Evolutionary conservation across 2,888 invertebrate genomes (phyloP).

Genomic region (Cephus spinipes): DNA sequence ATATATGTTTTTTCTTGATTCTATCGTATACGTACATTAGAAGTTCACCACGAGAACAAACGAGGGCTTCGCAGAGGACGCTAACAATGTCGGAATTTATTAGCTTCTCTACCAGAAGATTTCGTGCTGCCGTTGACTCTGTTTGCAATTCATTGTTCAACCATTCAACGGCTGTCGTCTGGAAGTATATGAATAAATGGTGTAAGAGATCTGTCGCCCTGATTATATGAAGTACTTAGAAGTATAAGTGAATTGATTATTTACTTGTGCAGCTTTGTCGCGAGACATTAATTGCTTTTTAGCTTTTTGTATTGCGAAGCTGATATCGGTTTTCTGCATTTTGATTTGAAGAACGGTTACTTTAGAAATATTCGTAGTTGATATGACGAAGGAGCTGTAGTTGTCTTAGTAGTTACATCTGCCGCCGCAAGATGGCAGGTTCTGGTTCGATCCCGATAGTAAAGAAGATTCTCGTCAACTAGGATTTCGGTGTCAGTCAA

Average conservation of each 20-base stretch:
- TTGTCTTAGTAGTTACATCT: background rate
- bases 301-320: background rate
- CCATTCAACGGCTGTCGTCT: conserved; percentile 14
- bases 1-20: background rate
- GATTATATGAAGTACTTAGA: background rate
- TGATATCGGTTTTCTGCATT: background rate
- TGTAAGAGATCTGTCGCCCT: background rate
- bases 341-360: background rate
- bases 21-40: conserved; percentile 6
- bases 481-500: no score
- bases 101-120: conserved; percentile 3
- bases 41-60: conserved; percentile 4
- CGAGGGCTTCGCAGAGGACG: conserved; percentile 9
- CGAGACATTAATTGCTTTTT: conserved; percentile 14
- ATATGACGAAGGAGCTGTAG: background rate
- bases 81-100: conserved; percentile 15
- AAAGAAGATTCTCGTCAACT: no score
- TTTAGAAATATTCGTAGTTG: background rate
- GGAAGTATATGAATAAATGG: background rate
- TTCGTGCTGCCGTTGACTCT: background rate
- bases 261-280: conserved; percentile 8
- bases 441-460: background rate
- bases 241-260: background rate
- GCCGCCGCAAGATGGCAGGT: background rate
- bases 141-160: conserved; percentile 9